Evolutionary conservation across 2,888 invertebrate genomes (phyloP).

Genomic region (Chymomyza amoena): DNA sequence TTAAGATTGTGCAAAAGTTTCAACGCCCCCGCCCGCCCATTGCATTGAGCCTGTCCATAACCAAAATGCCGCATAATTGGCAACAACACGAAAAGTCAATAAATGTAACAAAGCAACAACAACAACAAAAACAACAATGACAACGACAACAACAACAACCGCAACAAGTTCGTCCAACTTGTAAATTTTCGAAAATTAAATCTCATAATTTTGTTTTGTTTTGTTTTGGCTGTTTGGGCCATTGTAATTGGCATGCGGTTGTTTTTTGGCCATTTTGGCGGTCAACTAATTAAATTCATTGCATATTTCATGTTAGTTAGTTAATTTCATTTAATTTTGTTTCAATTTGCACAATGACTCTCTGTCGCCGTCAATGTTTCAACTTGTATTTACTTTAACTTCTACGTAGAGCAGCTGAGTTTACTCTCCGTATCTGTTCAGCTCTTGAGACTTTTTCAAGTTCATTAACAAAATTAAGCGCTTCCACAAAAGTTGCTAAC

Average conservation of each 20-base stretch:
- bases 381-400: neutral
- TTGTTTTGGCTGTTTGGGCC: neutral
- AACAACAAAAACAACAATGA: too few relatives aligned
- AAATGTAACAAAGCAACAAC: conserved; percentile 48
- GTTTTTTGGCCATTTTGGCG: neutral
- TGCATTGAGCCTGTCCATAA: conserved; percentile 31
- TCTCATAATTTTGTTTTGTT: conserved; percentile 44
- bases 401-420: neutral
- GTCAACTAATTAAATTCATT: conserved; percentile 1
- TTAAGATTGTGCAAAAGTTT: conserved; percentile 65
- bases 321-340: neutral
- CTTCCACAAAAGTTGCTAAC: conserved; percentile 28
- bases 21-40: conserved; percentile 22
- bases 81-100: conserved; percentile 66
- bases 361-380: neutral
- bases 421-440: neutral
- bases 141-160: neutral
- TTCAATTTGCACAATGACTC: neutral
- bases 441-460: conserved; percentile 30
- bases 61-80: conserved; percentile 55
- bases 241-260: conserved; percentile 21
- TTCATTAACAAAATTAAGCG: conserved; percentile 63
- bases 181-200: conserved; percentile 45
- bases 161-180: conserved; percentile 16
- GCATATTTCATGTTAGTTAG: neutral